Evolutionary conservation across 2,888 invertebrate species (phyloP).

Genomic region (Amphipyra tragopoginis): DNA sequence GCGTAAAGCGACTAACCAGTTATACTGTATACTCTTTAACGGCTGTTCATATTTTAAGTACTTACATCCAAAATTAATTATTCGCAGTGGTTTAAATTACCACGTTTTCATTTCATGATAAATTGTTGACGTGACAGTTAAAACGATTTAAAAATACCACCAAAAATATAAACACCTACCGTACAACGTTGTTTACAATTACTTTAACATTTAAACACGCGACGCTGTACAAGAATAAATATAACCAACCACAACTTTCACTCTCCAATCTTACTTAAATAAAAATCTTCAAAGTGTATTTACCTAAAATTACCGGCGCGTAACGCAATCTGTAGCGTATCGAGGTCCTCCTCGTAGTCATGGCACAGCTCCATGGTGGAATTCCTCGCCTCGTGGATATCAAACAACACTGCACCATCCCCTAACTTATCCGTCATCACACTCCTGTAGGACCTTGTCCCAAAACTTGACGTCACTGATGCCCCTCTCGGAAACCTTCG

Average conservation of each 20-base stretch:
- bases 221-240: not conserved
- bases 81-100: too few relatives aligned
- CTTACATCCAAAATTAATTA: too few relatives aligned
- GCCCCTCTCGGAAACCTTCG: conserved; percentile 78
- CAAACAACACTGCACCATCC: conserved; percentile 84
- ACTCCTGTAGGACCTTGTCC: conserved; percentile 82
- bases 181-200: conserved; percentile 12
- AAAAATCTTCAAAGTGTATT: conserved; percentile 46
- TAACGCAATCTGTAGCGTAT: conserved; percentile 84
- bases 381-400: conserved; percentile 86
- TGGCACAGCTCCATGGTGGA: conserved; percentile 85
- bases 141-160: too few relatives aligned
- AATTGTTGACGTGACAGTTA: too few relatives aligned
- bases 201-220: conserved; percentile 25
- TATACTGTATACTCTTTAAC: too few relatives aligned
- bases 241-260: conserved; percentile 43
- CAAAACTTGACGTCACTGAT: conserved; percentile 80
- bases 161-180: not conserved
- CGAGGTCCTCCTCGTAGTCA: conserved; percentile 85
- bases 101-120: too few relatives aligned
- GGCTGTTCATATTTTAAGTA: too few relatives aligned
- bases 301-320: conserved; percentile 89
- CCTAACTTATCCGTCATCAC: conserved; percentile 82
- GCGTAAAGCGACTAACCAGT: too few relatives aligned
- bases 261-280: conserved; percentile 27